These are phyloP conservation scores for Nannoperca obscura DNA, from an alignment of 2,797 vertebrate genomes.

Conservation along the genomic window DNA sequence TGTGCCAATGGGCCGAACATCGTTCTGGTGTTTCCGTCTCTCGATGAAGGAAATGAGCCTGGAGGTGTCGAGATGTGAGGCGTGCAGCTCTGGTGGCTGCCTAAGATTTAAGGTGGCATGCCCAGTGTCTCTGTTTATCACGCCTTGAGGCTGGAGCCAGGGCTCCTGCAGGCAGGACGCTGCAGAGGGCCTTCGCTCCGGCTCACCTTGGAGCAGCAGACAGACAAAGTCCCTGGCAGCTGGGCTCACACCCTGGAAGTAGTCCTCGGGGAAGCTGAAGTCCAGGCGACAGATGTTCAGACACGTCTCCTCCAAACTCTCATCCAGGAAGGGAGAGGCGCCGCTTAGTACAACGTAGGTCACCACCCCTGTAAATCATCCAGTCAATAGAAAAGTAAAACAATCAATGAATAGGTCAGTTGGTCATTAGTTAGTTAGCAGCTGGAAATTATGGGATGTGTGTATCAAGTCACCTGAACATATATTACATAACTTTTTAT, in stretches of 20 bases:
- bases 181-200: conserved; percentile 88
- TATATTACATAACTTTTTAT: neutral
- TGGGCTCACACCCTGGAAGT: conserved; percentile 93
- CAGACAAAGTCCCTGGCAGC: conserved; percentile 93
- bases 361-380: conserved; percentile 85
- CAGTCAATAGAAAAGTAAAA: neutral
- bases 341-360: conserved; percentile 94
- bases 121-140: conserved; percentile 50
- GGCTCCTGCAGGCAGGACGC: conserved; percentile 90
- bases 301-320: conserved; percentile 96
- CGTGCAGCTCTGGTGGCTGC: conserved; percentile 39
- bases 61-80: conserved; percentile 90
- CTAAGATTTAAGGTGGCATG: conserved; percentile 45
- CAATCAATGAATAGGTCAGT: neutral
- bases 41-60: conserved; percentile 96
- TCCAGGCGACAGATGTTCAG: conserved; percentile 97
- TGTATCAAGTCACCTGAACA: neutral
- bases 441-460: neutral
- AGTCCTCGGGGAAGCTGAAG: conserved; percentile 97
- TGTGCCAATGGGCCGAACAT: conserved; percentile 90
- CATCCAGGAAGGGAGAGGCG: conserved; percentile 96
- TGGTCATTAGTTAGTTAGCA: neutral
- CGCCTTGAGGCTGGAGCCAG: conserved; percentile 89
- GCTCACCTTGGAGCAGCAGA: conserved; percentile 91
- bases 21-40: conserved; percentile 96